phyloP scores from a whole-genome alignment of 2,888 invertebrate genomes.

The Cheilosia scutellata region DNA sequence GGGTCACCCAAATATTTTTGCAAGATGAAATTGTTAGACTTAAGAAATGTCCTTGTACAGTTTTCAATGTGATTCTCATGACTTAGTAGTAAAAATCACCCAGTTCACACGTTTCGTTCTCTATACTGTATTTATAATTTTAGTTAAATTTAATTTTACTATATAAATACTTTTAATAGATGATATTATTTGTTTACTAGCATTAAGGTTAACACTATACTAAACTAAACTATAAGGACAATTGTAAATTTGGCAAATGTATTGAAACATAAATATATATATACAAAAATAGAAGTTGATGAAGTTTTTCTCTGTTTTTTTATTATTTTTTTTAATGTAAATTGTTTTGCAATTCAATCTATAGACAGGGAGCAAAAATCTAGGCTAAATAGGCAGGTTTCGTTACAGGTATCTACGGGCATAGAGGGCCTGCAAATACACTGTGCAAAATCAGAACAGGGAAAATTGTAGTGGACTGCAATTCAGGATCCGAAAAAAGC shows the following conservation, averaged over 20 bases:
- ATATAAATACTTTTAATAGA: constrained; percentile 16
- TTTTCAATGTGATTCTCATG: constrained; percentile 68
- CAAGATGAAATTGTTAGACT: constrained; percentile 53
- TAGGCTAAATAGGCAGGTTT: too few species aligned
- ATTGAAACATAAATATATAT: constrained; percentile 70
- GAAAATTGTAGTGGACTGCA: too few species aligned
- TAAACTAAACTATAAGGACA: constrained; percentile 48
- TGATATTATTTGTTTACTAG: constrained; percentile 35
- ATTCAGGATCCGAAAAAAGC: too few species aligned
- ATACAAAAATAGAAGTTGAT: constrained; percentile 19
- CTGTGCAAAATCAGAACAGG: too few species aligned
- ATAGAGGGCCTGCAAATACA: too few species aligned
- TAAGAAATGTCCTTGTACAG: constrained; percentile 70
- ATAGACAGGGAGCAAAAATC: too few species aligned
- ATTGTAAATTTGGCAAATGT: constrained; percentile 72
- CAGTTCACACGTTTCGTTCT: constrained; percentile 50
- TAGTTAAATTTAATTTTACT: constrained; percentile 58
- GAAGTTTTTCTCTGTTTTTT: neutral
- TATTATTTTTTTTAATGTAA: neutral
- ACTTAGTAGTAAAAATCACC: constrained; percentile 57
- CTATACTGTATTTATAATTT: constrained; percentile 3
- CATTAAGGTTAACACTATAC: constrained; percentile 38
- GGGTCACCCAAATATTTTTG: constrained; percentile 53
- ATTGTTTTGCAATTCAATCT: neutral
- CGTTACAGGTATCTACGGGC: too few species aligned